Evolutionary conservation across 1,140 invertebrate genomes (phyloP), one percentile per base, ranked within the genome.

Genomic region (Steinernema feltiae): DNA sequence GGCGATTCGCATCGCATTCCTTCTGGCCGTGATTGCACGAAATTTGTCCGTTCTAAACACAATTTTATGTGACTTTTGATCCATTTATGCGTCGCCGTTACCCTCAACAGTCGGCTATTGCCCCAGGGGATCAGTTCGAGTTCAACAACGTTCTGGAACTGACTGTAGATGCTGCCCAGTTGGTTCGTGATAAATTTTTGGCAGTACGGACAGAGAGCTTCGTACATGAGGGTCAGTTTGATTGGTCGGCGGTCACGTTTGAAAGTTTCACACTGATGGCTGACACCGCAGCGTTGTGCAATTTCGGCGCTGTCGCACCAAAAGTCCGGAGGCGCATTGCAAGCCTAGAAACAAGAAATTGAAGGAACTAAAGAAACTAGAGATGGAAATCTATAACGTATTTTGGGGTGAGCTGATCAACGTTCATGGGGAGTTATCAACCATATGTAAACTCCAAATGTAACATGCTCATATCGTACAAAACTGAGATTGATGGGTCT

Each of bases 161-260:
- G 76, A 31, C 80, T 78, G 71, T 81, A 83, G n/a, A 85, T 63
- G 31, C 73, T 76, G 1, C 81, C 83, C 21, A 85, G 69, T 35
- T 85, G 81, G 71, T 86, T 83, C 1, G 85, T 63, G 53, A 85
- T 85, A 63, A 85, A 85, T 71, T 82, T 84, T 48, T 85, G 85
- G 69, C 84, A 85, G 63, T 78, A 85, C 7, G 84, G 84, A 71
- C 84, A 85, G n/a, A 85, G 73, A 18, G 84, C 84, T 69, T 85
- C 84, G 70, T 79, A 85, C 76, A 85, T 86, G 24, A 85, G 70
- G 2, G 85, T 86, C 27, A 85, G 75, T 35, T 84, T 85, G 17
- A 85, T 72, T 1, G 80, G 85, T 30, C 74, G 72, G 7, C 73
- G 31, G 27, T 74, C 72, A 2, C 77, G 75, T 29, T 77, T 77